A percentile compares a stretch with the other conserved stretches of the same genome.
phyloP scores from a whole-genome alignment of 1,140 invertebrate genomes.

The Lordiphosa mommai region DNA sequence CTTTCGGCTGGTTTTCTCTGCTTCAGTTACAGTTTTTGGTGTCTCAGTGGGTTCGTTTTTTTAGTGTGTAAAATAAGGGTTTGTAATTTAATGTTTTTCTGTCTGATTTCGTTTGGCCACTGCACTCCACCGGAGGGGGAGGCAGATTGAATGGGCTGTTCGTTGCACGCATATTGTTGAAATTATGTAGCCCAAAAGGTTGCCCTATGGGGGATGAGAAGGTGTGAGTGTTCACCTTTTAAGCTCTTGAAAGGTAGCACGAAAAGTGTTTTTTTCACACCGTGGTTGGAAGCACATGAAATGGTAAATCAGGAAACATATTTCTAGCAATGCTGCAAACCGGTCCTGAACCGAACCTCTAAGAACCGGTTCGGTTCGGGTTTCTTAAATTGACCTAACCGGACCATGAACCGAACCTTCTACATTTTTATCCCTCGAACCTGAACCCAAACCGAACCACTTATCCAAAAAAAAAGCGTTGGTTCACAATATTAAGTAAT shows the following conservation, averaged over 20 bases:
- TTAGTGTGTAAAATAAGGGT: constrained; percentile 74
- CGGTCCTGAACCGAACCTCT: too few relatives aligned
- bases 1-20: constrained; percentile 46
- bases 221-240: constrained; percentile 59
- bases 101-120: constrained; percentile 74
- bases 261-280: constrained; percentile 23
- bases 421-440: too few relatives aligned
- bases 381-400: too few relatives aligned
- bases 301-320: too few relatives aligned
- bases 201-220: background rate
- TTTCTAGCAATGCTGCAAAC: too few relatives aligned
- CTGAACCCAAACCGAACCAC: too few relatives aligned
- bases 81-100: constrained; percentile 79
- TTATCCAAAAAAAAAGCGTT: too few relatives aligned
- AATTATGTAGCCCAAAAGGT: constrained; percentile 70
- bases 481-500: too few relatives aligned
- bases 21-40: constrained; percentile 64
- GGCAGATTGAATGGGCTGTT: background rate
- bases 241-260: constrained; percentile 38
- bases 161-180: constrained; percentile 75
- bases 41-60: constrained; percentile 35
- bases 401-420: too few relatives aligned
- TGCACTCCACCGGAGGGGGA: constrained; percentile 2
- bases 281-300: constrained; percentile 12
- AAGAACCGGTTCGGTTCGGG: too few relatives aligned